A percentile compares a stretch with the other conserved stretches of the same genome.
Conservation (phyloP, 2,797 vertebrate species). For the Sebastes trivittatus region DNA sequence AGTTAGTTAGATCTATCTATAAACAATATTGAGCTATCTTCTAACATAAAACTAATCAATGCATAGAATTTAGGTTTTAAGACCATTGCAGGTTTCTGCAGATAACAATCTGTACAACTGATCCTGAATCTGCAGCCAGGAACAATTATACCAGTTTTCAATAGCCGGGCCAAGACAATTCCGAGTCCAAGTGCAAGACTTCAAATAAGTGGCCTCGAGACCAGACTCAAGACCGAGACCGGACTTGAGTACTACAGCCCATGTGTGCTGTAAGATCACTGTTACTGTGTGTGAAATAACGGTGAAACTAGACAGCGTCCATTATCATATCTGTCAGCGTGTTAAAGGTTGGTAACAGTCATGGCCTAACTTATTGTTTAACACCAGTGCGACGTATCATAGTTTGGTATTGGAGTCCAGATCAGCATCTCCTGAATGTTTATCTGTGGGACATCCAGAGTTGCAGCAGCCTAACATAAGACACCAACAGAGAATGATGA, state of each 20-base stretch:
- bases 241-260: too few species aligned
- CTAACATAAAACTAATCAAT: too few species aligned
- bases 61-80: too few species aligned
- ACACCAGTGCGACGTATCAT: neutral
- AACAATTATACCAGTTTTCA: too few species aligned
- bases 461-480: neutral
- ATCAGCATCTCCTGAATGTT: neutral
- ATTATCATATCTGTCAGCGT: neutral
- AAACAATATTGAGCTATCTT: too few species aligned
- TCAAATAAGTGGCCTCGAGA: too few species aligned
- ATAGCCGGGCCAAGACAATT: rapidly evolving
- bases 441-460: neutral
- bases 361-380: neutral
- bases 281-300: neutral
- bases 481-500: neutral
- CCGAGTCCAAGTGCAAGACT: too few species aligned
- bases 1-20: too few species aligned
- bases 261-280: neutral
- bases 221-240: too few species aligned
- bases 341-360: neutral
- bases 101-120: too few species aligned
- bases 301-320: neutral
- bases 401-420: neutral
- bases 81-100: too few species aligned
- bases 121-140: too few species aligned